phyloP scores from a whole-genome alignment of 2,113 vertebrate genomes.

The Cavia porcellus region DNA sequence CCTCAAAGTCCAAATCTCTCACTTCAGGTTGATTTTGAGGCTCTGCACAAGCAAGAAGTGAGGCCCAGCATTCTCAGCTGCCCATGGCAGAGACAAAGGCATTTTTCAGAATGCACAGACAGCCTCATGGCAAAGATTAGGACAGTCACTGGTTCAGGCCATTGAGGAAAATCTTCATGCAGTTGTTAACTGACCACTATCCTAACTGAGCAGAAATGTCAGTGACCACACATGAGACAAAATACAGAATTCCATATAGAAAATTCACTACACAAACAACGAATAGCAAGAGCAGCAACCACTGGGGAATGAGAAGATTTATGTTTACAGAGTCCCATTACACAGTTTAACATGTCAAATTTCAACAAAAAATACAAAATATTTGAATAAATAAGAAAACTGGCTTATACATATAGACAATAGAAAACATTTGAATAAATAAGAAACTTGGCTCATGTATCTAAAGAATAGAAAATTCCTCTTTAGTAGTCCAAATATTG shows the following conservation, averaged over 20 bases:
- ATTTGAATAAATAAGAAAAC: neutral
- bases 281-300: neutral
- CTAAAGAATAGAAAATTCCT: neutral
- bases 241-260: neutral
- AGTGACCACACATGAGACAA: neutral
- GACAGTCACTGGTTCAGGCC: neutral
- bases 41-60: neutral
- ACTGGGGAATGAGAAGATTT: neutral
- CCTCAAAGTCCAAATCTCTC: neutral
- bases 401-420: neutral
- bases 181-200: neutral
- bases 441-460: too few relatives aligned
- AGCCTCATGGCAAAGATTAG: neutral
- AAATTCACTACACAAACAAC: neutral
- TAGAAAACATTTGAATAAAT: neutral
- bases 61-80: neutral
- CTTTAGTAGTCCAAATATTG: neutral
- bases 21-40: neutral
- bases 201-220: neutral
- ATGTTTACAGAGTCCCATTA: neutral
- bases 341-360: neutral
- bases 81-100: neutral
- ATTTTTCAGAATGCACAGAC: neutral
- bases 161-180: neutral
- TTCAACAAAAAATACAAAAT: neutral